Conservation (phyloP, 2,113 vertebrate species). For the Leptocoma aspasia region DNA sequence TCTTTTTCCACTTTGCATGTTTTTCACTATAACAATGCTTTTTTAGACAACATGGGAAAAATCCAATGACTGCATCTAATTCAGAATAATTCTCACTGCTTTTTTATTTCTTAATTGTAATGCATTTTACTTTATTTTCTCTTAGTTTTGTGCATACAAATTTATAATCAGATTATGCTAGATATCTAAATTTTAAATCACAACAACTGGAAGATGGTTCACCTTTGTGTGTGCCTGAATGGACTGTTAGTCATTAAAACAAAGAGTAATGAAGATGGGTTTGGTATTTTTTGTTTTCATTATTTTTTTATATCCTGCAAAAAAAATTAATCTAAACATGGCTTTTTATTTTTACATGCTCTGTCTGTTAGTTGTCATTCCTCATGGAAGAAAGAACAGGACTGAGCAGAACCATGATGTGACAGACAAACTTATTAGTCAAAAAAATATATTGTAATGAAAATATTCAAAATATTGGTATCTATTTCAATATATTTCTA, state of each 20-base stretch:
- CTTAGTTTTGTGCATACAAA: neutral
- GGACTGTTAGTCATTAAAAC: neutral
- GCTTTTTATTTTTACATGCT: neutral
- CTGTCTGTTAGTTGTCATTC: neutral
- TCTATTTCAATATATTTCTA: neutral
- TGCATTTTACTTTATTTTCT: neutral
- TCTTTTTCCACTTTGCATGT: neutral
- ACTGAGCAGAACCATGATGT: neutral
- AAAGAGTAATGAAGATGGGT: neutral
- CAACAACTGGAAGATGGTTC: neutral
- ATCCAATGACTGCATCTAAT: neutral
- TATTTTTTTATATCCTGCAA: neutral
- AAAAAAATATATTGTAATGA: neutral
- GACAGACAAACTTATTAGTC: neutral
- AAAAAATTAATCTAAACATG: neutral
- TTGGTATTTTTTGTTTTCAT: neutral
- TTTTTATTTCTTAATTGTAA: neutral
- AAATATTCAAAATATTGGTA: neutral
- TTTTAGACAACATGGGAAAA: neutral
- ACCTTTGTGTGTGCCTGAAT: neutral
- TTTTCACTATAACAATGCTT: neutral
- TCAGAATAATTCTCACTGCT: neutral
- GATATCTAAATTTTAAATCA: neutral
- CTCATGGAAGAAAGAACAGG: neutral
- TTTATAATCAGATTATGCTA: neutral